phyloP scores from a whole-genome alignment of 2,888 invertebrate species.

The Polydrusus pterygomalis region DNA sequence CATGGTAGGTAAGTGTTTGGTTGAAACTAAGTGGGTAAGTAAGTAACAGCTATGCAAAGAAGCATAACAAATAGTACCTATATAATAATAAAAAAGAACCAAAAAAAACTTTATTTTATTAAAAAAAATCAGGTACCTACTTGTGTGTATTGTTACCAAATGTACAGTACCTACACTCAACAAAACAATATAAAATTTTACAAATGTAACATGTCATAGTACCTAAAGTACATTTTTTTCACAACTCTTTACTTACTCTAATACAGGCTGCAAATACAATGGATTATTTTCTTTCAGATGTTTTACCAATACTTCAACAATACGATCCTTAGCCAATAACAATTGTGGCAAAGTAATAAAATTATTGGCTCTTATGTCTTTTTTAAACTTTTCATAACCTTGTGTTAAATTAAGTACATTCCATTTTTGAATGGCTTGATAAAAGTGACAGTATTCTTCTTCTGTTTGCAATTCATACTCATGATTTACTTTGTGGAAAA shows the following conservation, averaged over 20 bases:
- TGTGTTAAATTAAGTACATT: conserved; percentile 89
- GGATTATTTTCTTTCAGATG: conserved; percentile 83
- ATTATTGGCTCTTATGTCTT: conserved; percentile 78
- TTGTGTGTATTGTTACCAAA: too few relatives aligned
- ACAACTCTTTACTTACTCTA: conserved; percentile 81
- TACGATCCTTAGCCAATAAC: conserved; percentile 84
- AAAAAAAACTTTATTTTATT: too few relatives aligned
- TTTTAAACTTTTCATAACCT: conserved; percentile 85
- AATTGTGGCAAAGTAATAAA: conserved; percentile 90
- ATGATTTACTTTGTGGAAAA: conserved; percentile 89
- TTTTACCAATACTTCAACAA: conserved; percentile 82
- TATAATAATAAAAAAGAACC: too few relatives aligned
- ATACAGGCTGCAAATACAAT: conserved; percentile 85
- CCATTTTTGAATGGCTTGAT: conserved; percentile 91
- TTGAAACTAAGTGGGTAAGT: too few relatives aligned
- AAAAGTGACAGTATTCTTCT: conserved; percentile 85
- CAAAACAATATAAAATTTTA: too few relatives aligned
- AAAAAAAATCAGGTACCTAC: too few relatives aligned
- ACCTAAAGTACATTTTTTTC: too few relatives aligned
- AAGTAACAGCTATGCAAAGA: too few relatives aligned
- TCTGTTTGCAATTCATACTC: conserved; percentile 81
- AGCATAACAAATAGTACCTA: too few relatives aligned
- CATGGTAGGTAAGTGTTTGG: too few relatives aligned
- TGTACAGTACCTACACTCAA: too few relatives aligned
- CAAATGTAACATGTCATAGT: too few relatives aligned